These are phyloP conservation scores for Papilio elwesi DNA, from an alignment of 2,888 invertebrate genomes.

Conservation along the genomic window DNA sequence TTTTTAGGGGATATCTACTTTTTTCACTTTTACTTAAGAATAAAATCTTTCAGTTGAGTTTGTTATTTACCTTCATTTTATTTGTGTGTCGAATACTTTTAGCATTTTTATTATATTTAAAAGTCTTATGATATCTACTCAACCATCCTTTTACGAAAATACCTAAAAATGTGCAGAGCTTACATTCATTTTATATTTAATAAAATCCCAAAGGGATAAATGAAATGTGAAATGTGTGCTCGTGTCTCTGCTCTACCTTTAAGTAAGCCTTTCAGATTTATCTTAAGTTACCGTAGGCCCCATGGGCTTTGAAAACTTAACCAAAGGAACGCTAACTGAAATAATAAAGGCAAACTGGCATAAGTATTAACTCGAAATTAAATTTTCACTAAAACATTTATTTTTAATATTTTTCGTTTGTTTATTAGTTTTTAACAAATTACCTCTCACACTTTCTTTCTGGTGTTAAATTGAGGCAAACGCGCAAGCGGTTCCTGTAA, in stretches of 20 bases:
- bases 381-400: not conserved
- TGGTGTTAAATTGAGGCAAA: too few species aligned
- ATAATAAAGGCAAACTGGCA: slow-evolving; percentile 4
- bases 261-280: slow-evolving; percentile 31
- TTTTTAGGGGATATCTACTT: too few species aligned
- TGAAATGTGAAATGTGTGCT: not conserved
- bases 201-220: not conserved
- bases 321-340: slow-evolving; percentile 19
- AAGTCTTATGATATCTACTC: not conserved
- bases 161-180: not conserved
- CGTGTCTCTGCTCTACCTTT: slow-evolving; percentile 24
- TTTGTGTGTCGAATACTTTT: too few species aligned
- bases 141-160: not conserved
- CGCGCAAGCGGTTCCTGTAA: too few species aligned
- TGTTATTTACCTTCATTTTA: too few species aligned
- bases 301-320: slow-evolving; percentile 22
- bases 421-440: too few species aligned
- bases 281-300: slow-evolving; percentile 7
- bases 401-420: not conserved
- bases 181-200: too few species aligned
- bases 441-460: too few species aligned
- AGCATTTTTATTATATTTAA: too few species aligned
- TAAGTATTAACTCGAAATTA: not conserved
- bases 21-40: too few species aligned
- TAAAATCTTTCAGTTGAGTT: too few species aligned